A percentile compares a stretch with the other conserved stretches of the same genome.
phyloP scores from a whole-genome alignment of 2,888 invertebrate species.

The Acrocyrtus sp. region DNA sequence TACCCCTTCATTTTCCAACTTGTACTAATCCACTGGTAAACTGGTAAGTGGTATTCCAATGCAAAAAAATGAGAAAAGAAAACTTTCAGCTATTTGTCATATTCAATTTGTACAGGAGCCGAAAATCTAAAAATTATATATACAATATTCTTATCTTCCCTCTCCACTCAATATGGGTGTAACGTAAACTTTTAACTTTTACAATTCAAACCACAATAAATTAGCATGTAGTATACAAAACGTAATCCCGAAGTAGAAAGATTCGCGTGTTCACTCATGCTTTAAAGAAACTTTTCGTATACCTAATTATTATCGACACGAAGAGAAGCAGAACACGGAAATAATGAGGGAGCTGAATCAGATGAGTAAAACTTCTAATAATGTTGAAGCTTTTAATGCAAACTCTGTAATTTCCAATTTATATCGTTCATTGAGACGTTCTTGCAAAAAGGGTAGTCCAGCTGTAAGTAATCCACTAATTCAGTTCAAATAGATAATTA shows the following conservation, averaged over 20 bases:
- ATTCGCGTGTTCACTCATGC: too few relatives aligned
- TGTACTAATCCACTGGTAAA: too few relatives aligned
- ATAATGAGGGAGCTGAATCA: neutral
- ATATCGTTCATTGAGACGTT: neutral
- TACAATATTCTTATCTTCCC: too few relatives aligned
- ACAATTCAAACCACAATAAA: too few relatives aligned
- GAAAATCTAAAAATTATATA: too few relatives aligned
- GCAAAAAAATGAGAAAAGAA: conserved; percentile 4
- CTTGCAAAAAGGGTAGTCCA: neutral
- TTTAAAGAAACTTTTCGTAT: neutral
- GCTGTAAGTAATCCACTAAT: conserved; percentile 3
- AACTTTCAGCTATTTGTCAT: conserved; percentile 2
- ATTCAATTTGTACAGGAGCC: neutral
- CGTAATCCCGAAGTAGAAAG: too few relatives aligned
- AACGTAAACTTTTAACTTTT: too few relatives aligned
- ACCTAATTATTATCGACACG: conserved; percentile 7
- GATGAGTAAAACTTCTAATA: neutral
- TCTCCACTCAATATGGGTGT: too few relatives aligned
- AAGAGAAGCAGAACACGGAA: neutral
- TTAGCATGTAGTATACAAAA: too few relatives aligned
- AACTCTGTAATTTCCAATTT: conserved; percentile 6
- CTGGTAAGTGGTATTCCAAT: too few relatives aligned
- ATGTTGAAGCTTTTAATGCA: neutral
- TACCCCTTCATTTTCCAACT: neutral
- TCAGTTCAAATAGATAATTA: conserved; percentile 4